Conservation (phyloP, 2,113 vertebrate genomes). For the Protomyctophum bolini region DNA sequence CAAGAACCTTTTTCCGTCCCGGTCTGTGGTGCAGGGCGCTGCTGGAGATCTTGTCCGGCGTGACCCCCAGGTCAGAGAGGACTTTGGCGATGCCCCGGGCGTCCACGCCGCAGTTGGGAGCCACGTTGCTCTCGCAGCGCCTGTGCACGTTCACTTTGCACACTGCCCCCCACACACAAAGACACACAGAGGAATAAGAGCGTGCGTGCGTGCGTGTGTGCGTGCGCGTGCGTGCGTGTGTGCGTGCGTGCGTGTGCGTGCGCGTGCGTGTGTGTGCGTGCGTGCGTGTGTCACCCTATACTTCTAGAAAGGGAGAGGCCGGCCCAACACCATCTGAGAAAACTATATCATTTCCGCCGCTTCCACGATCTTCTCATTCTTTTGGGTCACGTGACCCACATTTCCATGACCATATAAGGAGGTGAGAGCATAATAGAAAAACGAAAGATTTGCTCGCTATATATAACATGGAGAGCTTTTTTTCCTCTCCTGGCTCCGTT, state of each 20-base stretch:
- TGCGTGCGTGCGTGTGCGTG: not conserved
- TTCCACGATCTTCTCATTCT: too few relatives aligned
- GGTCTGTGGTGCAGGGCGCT: constrained; percentile 79
- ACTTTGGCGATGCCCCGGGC: constrained; percentile 95
- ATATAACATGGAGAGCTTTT: too few relatives aligned
- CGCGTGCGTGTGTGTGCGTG: constrained; percentile 55
- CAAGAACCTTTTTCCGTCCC: constrained; percentile 96
- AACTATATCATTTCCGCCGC: too few relatives aligned
- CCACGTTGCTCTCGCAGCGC: constrained; percentile 95
- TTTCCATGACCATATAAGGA: too few relatives aligned
- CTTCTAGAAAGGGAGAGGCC: too few relatives aligned
- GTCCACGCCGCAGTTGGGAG: constrained; percentile 97
- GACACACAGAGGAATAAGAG: not conserved
- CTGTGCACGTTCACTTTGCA: constrained; percentile 98
- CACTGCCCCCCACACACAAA: constrained; percentile 75
- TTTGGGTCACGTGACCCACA: too few relatives aligned
- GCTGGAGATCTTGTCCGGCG: constrained; percentile 95
- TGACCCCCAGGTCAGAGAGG: constrained; percentile 94
- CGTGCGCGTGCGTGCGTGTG: not conserved
- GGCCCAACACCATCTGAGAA: too few relatives aligned
- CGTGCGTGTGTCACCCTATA: not conserved
- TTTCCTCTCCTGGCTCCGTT: too few relatives aligned
- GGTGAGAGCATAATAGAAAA: too few relatives aligned
- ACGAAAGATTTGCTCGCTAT: too few relatives aligned
- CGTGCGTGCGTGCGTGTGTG: not conserved